Percentiles rank a stretch among this genome's conserved stretches.
These are phyloP conservation scores for Paralichthys olivaceus DNA, from an alignment of 2,113 vertebrate species.

Conservation along the genomic window DNA sequence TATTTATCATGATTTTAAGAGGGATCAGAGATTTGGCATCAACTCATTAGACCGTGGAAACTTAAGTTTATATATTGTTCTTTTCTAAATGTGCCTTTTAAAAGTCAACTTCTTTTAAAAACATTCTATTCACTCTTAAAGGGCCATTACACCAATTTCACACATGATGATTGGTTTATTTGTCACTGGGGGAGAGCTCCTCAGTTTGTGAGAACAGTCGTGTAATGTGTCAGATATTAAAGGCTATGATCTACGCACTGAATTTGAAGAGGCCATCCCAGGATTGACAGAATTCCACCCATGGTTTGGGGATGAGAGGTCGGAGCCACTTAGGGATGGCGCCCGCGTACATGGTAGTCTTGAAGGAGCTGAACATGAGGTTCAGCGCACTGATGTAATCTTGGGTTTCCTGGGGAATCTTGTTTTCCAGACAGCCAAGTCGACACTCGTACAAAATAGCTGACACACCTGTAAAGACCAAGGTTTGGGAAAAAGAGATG, in stretches of 20 bases:
- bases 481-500: neutral
- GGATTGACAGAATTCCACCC: slow-evolving; percentile 93
- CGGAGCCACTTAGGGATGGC: slow-evolving; percentile 94
- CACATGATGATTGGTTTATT: neutral
- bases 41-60: too few relatives aligned
- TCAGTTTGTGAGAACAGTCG: too few relatives aligned
- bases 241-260: slow-evolving; percentile 82
- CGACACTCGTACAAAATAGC: slow-evolving; percentile 90
- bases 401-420: slow-evolving; percentile 85
- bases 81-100: too few relatives aligned
- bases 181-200: too few relatives aligned
- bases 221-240: too few relatives aligned
- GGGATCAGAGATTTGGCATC: neutral
- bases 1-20: neutral
- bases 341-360: slow-evolving; percentile 94
- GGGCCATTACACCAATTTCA: neutral
- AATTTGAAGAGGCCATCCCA: slow-evolving; percentile 97
- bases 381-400: slow-evolving; percentile 91
- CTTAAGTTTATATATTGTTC: too few relatives aligned
- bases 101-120: too few relatives aligned
- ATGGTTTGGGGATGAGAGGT: slow-evolving; percentile 90
- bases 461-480: slow-evolving; percentile 84
- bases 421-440: slow-evolving; percentile 89
- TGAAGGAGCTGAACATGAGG: slow-evolving; percentile 96
- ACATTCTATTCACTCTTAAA: neutral